Evolutionary conservation across 2,113 vertebrate genomes (phyloP).

Genomic region (Stictonetta naevosa): DNA sequence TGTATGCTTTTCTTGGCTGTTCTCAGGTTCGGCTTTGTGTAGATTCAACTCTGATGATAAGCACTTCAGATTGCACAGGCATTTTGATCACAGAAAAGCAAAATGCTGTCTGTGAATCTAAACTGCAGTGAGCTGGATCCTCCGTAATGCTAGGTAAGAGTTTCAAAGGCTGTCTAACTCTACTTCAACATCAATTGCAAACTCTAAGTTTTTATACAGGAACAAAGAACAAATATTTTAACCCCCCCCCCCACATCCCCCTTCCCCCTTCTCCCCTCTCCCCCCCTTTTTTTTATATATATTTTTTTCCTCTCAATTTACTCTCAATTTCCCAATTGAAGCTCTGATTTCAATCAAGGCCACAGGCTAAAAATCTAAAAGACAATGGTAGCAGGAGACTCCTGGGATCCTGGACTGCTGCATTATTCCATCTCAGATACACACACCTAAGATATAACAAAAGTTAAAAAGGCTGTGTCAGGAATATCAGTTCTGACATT

Average conservation of each 20-base stretch:
- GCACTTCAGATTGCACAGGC: constrained; percentile 10
- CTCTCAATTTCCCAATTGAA: not conserved
- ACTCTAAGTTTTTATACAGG: constrained; percentile 24
- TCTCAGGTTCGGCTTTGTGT: constrained; percentile 50
- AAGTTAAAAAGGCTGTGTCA: constrained; percentile 55
- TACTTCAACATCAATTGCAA: constrained; percentile 40
- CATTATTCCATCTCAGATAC: constrained; percentile 59
- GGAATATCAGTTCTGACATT: constrained; percentile 46
- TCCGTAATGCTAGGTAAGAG: not conserved
- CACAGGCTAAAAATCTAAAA: constrained; percentile 52
- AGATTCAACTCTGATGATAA: constrained; percentile 29
- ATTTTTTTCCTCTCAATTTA: not conserved
- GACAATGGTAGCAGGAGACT: constrained; percentile 40
- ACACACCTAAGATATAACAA: constrained; percentile 41
- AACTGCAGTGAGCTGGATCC: constrained; percentile 33
- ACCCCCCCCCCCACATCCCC: not conserved
- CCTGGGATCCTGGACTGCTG: constrained; percentile 40
- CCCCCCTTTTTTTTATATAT: accelerated
- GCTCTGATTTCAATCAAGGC: constrained; percentile 41
- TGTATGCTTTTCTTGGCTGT: constrained; percentile 46
- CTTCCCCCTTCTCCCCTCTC: not conserved
- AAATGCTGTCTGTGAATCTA: constrained; percentile 37
- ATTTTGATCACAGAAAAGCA: constrained; percentile 65
- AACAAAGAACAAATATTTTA: constrained; percentile 55
- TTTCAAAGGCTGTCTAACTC: constrained; percentile 65